Evolutionary conservation across 2,113 vertebrate genomes (phyloP).

Genomic region (Pavo muticus): DNA sequence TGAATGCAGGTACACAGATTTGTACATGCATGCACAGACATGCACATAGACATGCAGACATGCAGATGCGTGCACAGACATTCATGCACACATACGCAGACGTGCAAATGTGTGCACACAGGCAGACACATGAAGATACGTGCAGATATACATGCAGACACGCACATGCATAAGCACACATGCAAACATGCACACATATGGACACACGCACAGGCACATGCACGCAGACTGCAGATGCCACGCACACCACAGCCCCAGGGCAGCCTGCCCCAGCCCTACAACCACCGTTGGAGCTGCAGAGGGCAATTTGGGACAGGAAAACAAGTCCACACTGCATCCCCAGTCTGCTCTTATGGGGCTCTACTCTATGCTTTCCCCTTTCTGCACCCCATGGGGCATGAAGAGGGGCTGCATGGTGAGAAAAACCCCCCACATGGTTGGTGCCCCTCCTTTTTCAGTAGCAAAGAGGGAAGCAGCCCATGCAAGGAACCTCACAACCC

Average conservation of each 20-base stretch:
- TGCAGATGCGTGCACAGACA: too few species aligned
- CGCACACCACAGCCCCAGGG: too few species aligned
- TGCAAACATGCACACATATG: not conserved
- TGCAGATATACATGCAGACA: too few species aligned
- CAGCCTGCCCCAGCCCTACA: not conserved
- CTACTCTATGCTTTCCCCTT: not conserved
- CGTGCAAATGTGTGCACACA: too few species aligned
- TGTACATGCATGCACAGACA: too few species aligned
- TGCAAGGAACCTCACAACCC: not conserved
- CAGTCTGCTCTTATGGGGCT: not conserved
- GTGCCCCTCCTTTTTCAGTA: not conserved
- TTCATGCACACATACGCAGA: too few species aligned
- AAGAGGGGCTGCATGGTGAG: not conserved
- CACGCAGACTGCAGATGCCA: not conserved
- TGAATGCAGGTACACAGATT: too few species aligned
- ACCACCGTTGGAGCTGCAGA: not conserved
- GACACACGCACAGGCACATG: too few species aligned
- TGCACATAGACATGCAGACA: too few species aligned
- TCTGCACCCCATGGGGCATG: fast-evolving
- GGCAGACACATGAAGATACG: too few species aligned
- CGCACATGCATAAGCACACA: too few species aligned
- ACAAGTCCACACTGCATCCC: not conserved
- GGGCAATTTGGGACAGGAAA: not conserved
- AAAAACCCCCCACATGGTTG: not conserved
- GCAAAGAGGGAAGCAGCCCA: not conserved